Evolutionary conservation across 2,113 vertebrate species (phyloP).

Genomic region (Dolichallabes microphthalmus): DNA sequence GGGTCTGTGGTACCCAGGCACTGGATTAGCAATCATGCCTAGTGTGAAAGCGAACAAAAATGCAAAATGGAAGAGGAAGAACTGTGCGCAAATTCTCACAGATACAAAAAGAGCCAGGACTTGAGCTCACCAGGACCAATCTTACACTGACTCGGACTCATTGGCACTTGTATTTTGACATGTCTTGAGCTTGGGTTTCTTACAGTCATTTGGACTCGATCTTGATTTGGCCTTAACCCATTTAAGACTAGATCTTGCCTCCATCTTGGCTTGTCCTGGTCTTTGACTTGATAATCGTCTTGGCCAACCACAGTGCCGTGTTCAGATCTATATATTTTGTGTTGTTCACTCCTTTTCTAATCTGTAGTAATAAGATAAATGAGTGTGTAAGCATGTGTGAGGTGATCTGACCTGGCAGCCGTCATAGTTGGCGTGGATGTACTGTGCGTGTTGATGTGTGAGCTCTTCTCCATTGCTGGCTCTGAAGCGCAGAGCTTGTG

Average conservation of each 20-base stretch:
- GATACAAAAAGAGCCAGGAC: background rate
- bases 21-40: no score
- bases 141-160: background rate
- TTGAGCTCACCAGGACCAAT: background rate
- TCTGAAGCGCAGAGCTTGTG: slow-evolving; percentile 86
- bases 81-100: background rate
- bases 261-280: background rate
- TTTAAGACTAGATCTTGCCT: background rate
- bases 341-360: background rate
- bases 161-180: background rate
- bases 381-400: background rate
- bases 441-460: slow-evolving; percentile 85
- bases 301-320: background rate
- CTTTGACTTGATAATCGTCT: background rate
- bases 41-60: background rate
- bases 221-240: background rate
- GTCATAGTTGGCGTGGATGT: slow-evolving; percentile 83
- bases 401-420: slow-evolving; percentile 77
- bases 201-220: background rate
- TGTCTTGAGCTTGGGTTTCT: background rate
- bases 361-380: background rate
- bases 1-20: no score
- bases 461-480: slow-evolving; percentile 89
- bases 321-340: background rate
- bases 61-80: background rate